Evolutionary conservation across 2,797 vertebrate genomes (phyloP), one percentile per base, ranked within the genome.

Genomic region (Bryconaethiops microstoma): DNA sequence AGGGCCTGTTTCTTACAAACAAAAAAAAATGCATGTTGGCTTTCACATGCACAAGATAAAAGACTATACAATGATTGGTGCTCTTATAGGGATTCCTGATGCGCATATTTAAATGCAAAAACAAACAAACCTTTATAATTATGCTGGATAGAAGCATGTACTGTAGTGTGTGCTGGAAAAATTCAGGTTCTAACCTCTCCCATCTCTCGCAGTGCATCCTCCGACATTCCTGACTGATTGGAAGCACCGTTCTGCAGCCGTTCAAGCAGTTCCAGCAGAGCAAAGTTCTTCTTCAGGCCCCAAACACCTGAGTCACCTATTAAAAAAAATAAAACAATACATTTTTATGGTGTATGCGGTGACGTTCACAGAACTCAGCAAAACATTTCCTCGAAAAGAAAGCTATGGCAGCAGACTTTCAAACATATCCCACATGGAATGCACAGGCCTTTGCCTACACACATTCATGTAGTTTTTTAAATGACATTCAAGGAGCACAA

Each of bases 211-310:
- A 97, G 89, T 21, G 91, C 89, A 59, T 97, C 97, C 88, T 99
- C 98, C 8, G 95, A 89, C 77, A 94, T 93, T 13, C 97, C 96
- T 7, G 93, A 95, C 81, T 97, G 97, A 89, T 96, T 96, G 87
- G 91, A 91, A 2, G 97, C 95, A 62, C 98, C 98, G 85, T 99
- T 98, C 89, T 99, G 98, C 64, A 99, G 93, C 65, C 98, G 94
- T 90, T 99, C 98, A 87, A 99, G 84, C 52, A 99, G 96, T 82
- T 99, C 98, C 71, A 99, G 92, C 86, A 99, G 93, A 87, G 98
- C 97, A 93, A 99, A 99, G 91, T 99, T 99, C 90, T 99, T 99
- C 91, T 99, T 99, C 86, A 99, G 90, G 29, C 98, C 98, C 98
- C 98, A 99, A 69, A 99, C 97, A 82, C 98, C 98, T 62, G 98